phyloP scores from a whole-genome alignment of 1,140 invertebrate genomes.

The Camponotus pennsylvanicus region DNA sequence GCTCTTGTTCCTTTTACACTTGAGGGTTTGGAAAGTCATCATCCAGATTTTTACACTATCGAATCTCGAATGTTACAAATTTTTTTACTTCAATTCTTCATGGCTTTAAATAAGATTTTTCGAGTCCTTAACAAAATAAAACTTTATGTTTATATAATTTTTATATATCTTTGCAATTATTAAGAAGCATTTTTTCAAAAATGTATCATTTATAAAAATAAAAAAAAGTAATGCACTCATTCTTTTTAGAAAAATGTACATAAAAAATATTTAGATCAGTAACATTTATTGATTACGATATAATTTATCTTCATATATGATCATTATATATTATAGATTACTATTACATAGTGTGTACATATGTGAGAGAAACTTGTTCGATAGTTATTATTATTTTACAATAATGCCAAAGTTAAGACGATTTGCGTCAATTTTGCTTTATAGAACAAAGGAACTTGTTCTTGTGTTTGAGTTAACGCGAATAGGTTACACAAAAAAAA shows the following conservation, averaged over 20 bases:
- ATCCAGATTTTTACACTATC: slow-evolving; percentile 45
- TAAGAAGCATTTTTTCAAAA: background rate
- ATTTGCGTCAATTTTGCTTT: background rate
- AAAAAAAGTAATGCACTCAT: no score
- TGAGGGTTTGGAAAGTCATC: slow-evolving; percentile 64
- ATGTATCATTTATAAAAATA: no score
- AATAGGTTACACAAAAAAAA: slow-evolving; percentile 47
- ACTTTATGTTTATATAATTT: background rate
- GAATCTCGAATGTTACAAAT: background rate
- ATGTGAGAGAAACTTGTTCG: background rate
- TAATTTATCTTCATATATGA: background rate
- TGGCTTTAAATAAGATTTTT: background rate
- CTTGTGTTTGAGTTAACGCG: background rate
- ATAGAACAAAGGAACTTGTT: slow-evolving; percentile 21
- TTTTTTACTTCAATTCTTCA: background rate
- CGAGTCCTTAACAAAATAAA: background rate
- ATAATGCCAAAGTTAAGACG: background rate
- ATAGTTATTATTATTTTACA: background rate
- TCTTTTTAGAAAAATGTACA: no score
- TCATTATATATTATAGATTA: background rate
- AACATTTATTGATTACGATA: background rate
- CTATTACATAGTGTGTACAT: background rate
- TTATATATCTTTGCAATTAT: background rate
- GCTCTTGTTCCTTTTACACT: slow-evolving; percentile 37
- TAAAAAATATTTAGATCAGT: no score